These are phyloP conservation scores for Mirza zaza DNA, from an alignment of 2,113 vertebrate species.

Conservation along the genomic window DNA sequence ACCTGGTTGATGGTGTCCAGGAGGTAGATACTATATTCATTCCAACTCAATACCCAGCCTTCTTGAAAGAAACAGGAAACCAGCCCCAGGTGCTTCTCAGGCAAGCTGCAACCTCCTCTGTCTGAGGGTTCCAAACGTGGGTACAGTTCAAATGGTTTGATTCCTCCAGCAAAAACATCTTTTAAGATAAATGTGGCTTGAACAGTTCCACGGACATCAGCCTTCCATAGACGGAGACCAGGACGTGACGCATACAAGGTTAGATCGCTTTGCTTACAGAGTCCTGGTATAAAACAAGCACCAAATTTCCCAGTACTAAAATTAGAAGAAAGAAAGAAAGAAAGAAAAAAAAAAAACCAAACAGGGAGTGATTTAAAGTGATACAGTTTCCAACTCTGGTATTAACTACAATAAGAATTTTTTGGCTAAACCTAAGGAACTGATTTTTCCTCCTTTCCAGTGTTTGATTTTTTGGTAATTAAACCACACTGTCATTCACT, in stretches of 20 bases:
- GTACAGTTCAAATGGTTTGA: conserved; percentile 93
- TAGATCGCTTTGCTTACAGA: conserved; percentile 96
- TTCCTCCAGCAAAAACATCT: conserved; percentile 88
- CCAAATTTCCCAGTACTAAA: conserved; percentile 95
- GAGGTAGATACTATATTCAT: conserved; percentile 95
- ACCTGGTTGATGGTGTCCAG: conserved; percentile 94
- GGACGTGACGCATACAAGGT: conserved; percentile 93
- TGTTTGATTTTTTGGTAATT: not conserved
- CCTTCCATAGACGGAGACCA: conserved; percentile 95
- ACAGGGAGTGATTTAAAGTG: not conserved
- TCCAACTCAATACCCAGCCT: conserved; percentile 97
- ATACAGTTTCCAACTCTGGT: no score
- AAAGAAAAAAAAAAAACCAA: not conserved
- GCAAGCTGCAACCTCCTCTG: conserved; percentile 82
- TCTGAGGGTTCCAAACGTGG: conserved; percentile 85
- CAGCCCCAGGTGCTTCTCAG: conserved; percentile 92
- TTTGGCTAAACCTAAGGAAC: not conserved
- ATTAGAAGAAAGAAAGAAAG: conserved; percentile 35
- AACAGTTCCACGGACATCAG: conserved; percentile 91
- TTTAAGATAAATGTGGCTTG: conserved; percentile 94
- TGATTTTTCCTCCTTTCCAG: not conserved
- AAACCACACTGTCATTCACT: not conserved
- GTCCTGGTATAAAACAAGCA: conserved; percentile 95
- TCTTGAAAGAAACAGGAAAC: conserved; percentile 92
- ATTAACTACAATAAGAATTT: not conserved